These are phyloP conservation scores for Synanthedon vespiformis DNA, from an alignment of 2,888 invertebrate genomes.

Conservation along the genomic window DNA sequence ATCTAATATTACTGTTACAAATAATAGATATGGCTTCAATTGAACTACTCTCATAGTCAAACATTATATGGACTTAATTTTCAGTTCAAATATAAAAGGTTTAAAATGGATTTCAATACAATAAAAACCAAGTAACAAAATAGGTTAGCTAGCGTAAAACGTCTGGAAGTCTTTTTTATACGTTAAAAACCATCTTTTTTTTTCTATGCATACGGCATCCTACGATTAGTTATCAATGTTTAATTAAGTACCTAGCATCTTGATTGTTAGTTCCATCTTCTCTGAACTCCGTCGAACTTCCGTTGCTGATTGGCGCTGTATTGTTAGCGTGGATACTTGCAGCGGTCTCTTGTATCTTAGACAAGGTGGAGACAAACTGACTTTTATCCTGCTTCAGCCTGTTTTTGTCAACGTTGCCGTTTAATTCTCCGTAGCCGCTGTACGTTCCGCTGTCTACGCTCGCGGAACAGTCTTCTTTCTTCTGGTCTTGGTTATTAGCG, in stretches of 20 bases:
- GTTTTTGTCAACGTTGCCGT: slow-evolving; percentile 47
- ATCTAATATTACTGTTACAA: too few relatives aligned
- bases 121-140: too few relatives aligned
- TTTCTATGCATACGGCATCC: too few relatives aligned
- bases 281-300: slow-evolving; percentile 40
- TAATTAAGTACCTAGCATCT: slow-evolving; percentile 43
- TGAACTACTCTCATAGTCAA: too few relatives aligned
- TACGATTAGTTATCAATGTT: neutral
- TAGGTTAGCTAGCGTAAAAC: too few relatives aligned
- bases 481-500: slow-evolving; percentile 30
- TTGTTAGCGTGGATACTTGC: slow-evolving; percentile 50
- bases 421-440: slow-evolving; percentile 58
- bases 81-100: too few relatives aligned
- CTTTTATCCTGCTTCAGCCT: slow-evolving; percentile 53
- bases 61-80: too few relatives aligned
- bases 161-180: too few relatives aligned
- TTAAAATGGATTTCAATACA: too few relatives aligned
- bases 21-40: too few relatives aligned
- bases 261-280: slow-evolving; percentile 45
- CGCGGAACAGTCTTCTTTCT: slow-evolving; percentile 61
- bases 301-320: slow-evolving; percentile 52
- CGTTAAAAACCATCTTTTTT: too few relatives aligned
- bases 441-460: slow-evolving; percentile 60
- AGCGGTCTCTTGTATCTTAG: slow-evolving; percentile 74
- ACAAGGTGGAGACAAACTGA: slow-evolving; percentile 71